Evolutionary conservation across 2,797 vertebrate species (phyloP), one percentile per base, ranked within the genome.

Genomic region (Pseudochromis fuscus): DNA sequence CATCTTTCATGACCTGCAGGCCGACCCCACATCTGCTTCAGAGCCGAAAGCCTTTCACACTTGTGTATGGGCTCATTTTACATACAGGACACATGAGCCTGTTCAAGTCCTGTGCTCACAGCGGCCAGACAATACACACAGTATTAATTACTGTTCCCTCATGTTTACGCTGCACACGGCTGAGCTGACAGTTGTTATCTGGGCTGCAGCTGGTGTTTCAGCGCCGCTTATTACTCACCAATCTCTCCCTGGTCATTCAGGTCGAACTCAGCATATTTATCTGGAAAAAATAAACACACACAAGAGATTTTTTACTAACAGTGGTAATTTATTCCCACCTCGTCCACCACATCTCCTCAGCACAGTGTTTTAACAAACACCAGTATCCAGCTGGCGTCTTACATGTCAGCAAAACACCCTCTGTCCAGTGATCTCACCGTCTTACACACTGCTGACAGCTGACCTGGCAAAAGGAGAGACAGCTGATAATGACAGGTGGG

Each of bases 221-320:
- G 37, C 6, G 62, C 11, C 18, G 30, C 6, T 52, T 8, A 1
- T 69, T 75, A 95, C 97, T 98, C 92, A 99, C 98, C 98, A 2
- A 99, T 99, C 62, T 99, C 98, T 35, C 96, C 97, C 87, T 99
- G 94, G 67, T 99, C 97, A 37, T 98, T 99, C 73, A 99, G 93
- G 93, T 99, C 97, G 86, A 99, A 99, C 82, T 99, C 98, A 78
- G 97, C 94, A 84, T 98, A 99, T 90, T 97, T 99, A 92, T 98
- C 98, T 99, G 93, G 49, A 94, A 94, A 86, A 81, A 53, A 95
- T 15, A 37, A 74, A 94, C 28, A 90, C 48, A 75, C 49, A 53
- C 5, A 72, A 13, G 55, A 44, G 31, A 21, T 30, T 24, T 24
- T n/a, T 79, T 71, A 72, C 35, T 5, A 18, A 67, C 42, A 28